Evolutionary conservation across 2,797 vertebrate species (phyloP).

Genomic region (Cuculus canorus): DNA sequence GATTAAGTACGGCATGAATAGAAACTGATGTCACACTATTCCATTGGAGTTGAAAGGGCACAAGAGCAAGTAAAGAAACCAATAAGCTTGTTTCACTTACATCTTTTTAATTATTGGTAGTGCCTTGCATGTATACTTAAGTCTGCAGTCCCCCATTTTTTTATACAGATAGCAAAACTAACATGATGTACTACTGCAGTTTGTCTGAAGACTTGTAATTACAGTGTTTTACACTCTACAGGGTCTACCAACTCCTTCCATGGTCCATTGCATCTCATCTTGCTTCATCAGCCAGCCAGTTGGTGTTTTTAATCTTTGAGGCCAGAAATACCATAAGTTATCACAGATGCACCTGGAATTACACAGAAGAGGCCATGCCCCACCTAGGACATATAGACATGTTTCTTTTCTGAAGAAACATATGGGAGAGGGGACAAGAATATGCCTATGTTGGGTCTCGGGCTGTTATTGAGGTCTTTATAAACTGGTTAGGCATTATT

Average conservation of each 20-base stretch:
- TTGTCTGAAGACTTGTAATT: background rate
- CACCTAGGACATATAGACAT: accelerated
- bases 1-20: background rate
- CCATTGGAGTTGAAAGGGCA: background rate
- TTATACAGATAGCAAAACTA: background rate
- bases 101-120: background rate
- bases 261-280: background rate
- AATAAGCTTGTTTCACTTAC: background rate
- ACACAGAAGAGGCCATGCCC: background rate
- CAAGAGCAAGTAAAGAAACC: background rate
- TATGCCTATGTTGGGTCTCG: accelerated
- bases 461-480: background rate
- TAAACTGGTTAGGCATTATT: background rate
- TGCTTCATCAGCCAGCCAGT: background rate
- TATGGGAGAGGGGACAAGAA: background rate
- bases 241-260: background rate
- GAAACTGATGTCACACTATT: background rate
- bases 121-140: background rate
- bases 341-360: background rate
- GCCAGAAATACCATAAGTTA: background rate
- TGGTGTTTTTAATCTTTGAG: background rate
- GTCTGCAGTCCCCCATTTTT: background rate
- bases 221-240: background rate
- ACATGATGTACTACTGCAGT: background rate
- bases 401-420: background rate